Evolutionary conservation across 2,113 vertebrate species (phyloP), one percentile per base, ranked within the genome.

Genomic region (Neodon shergylaensis): DNA sequence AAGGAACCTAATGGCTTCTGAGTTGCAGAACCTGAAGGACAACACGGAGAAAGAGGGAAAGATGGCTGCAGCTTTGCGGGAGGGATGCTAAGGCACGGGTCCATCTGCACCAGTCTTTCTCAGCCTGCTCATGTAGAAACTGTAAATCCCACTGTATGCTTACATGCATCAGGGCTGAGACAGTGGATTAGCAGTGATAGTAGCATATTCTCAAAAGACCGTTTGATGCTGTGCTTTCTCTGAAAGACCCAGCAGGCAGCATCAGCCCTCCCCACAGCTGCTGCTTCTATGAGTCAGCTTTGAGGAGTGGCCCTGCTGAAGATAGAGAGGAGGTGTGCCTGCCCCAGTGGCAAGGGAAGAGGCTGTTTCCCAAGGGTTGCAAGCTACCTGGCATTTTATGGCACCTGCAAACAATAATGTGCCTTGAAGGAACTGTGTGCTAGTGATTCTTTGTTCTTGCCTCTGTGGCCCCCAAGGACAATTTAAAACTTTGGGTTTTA

Each of bases 151-250:
- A 22, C n/a, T 1, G 21, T 22, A 58, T 7, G 3, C 52, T n/a
- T 33, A 7, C 42, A 6, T 5, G 1, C 36, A 12, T 26, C 74
- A 52, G 74, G 58, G n/a, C 77, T 28, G 68, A 58, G 54, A 33
- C 47, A 0, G 1, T 1, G 58, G 13, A 19, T 33, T 10, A 24
- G 61, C 49, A 28, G 58, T 7, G 12, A 33, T 10, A 0, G 14
- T 33, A 22, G 13, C n/a, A 76, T 14, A 24, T 17, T 72, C 16
- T 72, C 84, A 49, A 7, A 77, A n/a, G 92, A 63, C 63, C 52
- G 0, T 24, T 33, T 16, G 3, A 33, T 72, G n/a, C 31, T 1
- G 24, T n/a, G 4, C 87, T 81, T 31, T 68, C 12, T 58, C 74
- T 58, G 39, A 63, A 72, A 44, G 68, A 10, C 16, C 0, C 6